A percentile compares a stretch with the other conserved stretches of the same genome.
Evolutionary conservation across 2,888 invertebrate genomes (phyloP).

Genomic region (Nowickia ferox): DNA sequence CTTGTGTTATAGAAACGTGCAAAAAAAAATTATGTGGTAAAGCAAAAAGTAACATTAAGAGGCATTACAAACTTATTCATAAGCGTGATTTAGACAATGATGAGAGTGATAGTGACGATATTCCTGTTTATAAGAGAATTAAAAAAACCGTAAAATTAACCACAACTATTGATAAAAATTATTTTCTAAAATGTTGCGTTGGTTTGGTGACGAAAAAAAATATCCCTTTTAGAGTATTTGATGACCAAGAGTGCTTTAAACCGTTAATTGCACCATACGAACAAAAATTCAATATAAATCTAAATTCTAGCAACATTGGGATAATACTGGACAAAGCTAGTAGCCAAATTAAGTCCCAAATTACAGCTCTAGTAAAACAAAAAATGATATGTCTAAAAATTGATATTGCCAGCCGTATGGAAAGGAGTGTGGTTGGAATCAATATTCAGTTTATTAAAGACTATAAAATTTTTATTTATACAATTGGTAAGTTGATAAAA

Average conservation of each 20-base stretch:
- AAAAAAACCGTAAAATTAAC: slow-evolving; percentile 15
- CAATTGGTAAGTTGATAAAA: no score
- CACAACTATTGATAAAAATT: background rate
- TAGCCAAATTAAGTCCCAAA: slow-evolving; percentile 9
- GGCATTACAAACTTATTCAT: slow-evolving; percentile 42
- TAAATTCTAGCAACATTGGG: slow-evolving; percentile 43
- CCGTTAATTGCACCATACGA: slow-evolving; percentile 48
- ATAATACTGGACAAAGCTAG: slow-evolving; percentile 26
- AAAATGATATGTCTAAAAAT: slow-evolving; percentile 24
- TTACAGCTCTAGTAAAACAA: slow-evolving; percentile 29
- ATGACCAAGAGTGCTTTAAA: slow-evolving; percentile 41
- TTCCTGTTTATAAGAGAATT: background rate
- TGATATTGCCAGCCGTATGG: slow-evolving; percentile 2
- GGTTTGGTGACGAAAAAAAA: slow-evolving; percentile 50
- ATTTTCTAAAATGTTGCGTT: slow-evolving; percentile 60
- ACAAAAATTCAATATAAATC: slow-evolving; percentile 41
- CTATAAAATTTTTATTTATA: no score
- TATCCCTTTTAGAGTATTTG: slow-evolving; percentile 47
- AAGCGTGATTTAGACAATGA: slow-evolving; percentile 17
- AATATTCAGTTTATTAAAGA: no score
- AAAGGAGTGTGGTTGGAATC: no score
- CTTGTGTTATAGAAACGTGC: slow-evolving; percentile 38
- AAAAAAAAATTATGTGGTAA: slow-evolving; percentile 36
- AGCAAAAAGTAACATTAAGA: slow-evolving; percentile 9
- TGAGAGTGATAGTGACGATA: slow-evolving; percentile 27